phyloP scores from a whole-genome alignment of 1,140 invertebrate genomes.

The Nasonia longicornis region DNA sequence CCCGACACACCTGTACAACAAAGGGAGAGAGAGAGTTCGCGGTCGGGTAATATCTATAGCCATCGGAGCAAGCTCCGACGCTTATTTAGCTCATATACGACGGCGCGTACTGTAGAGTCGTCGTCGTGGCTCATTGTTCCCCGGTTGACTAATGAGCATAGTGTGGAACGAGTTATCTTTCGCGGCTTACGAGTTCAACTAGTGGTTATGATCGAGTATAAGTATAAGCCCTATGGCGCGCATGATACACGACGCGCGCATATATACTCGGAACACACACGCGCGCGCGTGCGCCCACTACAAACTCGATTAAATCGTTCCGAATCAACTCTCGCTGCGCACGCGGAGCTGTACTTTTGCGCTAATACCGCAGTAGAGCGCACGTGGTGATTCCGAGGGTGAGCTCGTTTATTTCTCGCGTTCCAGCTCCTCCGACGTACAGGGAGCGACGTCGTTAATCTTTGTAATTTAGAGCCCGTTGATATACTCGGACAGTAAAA shows the following conservation, averaged over 20 bases:
- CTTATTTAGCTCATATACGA: conserved; percentile 19
- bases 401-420: background rate
- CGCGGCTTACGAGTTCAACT: conserved; percentile 4
- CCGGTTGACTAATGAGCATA: conserved; percentile 18
- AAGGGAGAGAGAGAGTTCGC: background rate
- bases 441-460: background rate
- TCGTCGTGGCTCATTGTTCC: conserved; percentile 27
- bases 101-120: background rate
- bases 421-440: too few species aligned
- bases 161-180: conserved; percentile 31
- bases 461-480: background rate
- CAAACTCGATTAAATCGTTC: conserved; percentile 29
- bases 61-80: background rate
- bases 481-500: background rate
- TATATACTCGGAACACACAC: background rate
- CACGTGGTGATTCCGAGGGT: background rate
- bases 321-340: background rate
- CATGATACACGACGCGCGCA: conserved; percentile 17
- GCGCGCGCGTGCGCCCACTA: too few species aligned
- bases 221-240: background rate
- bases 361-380: background rate
- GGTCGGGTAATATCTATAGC: background rate
- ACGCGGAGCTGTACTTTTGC: background rate
- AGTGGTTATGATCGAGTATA: conserved; percentile 27
- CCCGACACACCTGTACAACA: too few species aligned